These are phyloP conservation scores for Hippocampus barbouri DNA, from an alignment of 2,113 vertebrate genomes.

Conservation along the genomic window DNA sequence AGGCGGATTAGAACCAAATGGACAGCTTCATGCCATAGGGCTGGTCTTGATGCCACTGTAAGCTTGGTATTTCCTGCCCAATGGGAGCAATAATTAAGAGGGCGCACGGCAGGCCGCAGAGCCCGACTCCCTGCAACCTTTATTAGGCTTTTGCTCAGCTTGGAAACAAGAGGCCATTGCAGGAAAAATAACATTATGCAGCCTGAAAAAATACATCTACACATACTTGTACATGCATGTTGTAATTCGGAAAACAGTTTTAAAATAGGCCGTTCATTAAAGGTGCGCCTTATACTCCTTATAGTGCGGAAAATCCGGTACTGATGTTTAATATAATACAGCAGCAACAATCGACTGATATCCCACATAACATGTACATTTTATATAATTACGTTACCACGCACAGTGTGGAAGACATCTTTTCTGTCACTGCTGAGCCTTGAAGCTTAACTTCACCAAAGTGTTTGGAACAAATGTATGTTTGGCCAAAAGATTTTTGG, in stretches of 20 bases:
- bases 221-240: no score
- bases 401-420: no score
- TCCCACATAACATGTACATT: no score
- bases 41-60: constrained; percentile 51
- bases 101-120: constrained; percentile 46
- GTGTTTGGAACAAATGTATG: no score
- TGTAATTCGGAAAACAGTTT: not conserved
- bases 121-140: constrained; percentile 53
- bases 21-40: constrained; percentile 56
- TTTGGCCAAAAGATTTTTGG: no score
- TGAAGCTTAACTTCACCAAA: no score
- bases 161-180: constrained; percentile 32
- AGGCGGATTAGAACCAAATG: constrained; percentile 56
- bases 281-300: no score
- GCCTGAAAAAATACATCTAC: not conserved
- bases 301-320: no score
- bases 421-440: no score
- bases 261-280: not conserved
- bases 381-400: no score
- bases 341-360: no score
- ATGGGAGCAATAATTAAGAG: constrained; percentile 62
- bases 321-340: no score
- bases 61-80: constrained; percentile 65
- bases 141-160: constrained; percentile 49
- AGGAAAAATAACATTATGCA: constrained; percentile 29